Percentiles rank a stretch among this genome's conserved stretches.
These are phyloP conservation scores for Hozukius guyotensis DNA, from an alignment of 2,797 vertebrate species.

Conservation along the genomic window DNA sequence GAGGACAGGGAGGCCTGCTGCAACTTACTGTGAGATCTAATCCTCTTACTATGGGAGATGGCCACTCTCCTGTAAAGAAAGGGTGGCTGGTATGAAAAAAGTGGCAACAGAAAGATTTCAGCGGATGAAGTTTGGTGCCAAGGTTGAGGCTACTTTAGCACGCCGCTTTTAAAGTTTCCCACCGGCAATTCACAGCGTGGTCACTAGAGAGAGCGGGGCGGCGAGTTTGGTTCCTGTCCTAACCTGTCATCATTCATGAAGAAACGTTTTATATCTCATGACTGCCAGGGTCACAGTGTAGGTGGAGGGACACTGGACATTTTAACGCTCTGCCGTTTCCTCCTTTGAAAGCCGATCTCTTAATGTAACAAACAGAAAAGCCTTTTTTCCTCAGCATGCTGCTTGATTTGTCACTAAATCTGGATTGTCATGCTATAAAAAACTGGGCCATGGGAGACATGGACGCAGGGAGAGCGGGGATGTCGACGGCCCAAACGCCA, in stretches of 20 bases:
- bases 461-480: constrained; percentile 49
- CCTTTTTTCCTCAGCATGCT: constrained; percentile 30
- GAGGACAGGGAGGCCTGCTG: constrained; percentile 47
- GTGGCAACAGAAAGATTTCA: constrained; percentile 69
- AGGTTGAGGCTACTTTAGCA: constrained; percentile 36
- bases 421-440: constrained; percentile 68
- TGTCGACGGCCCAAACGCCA: constrained; percentile 59
- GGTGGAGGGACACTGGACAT: constrained; percentile 41
- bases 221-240: constrained; percentile 44
- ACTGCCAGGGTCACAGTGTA: constrained; percentile 62
- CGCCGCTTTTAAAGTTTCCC: not conserved
- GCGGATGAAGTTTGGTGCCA: constrained; percentile 41
- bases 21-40: constrained; percentile 40
- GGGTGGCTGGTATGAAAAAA: constrained; percentile 51
- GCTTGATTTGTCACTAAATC: constrained; percentile 76
- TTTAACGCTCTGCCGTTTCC: constrained; percentile 45
- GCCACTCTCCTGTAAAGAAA: constrained; percentile 46
- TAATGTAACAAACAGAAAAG: constrained; percentile 79
- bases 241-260: constrained; percentile 59
- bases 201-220: constrained; percentile 27
- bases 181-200: constrained; percentile 46
- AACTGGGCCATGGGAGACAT: constrained; percentile 47
- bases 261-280: constrained; percentile 48
- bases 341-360: constrained; percentile 62
- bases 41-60: constrained; percentile 58